Evolutionary conservation across 1,140 invertebrate species (phyloP).

Genomic region (Notospermus geniculatus): DNA sequence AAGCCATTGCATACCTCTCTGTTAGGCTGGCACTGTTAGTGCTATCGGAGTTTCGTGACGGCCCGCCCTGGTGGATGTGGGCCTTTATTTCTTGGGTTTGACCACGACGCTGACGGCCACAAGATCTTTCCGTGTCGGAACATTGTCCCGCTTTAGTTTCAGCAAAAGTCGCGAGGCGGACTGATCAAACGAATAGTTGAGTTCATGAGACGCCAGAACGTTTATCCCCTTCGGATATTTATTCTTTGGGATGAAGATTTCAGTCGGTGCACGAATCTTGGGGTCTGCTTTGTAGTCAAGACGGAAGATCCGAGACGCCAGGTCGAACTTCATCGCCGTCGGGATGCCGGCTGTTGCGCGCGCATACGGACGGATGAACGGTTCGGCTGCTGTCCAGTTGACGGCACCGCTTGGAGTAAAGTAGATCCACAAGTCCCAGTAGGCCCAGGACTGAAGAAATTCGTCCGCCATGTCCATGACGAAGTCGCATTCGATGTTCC

Average conservation of each 20-base stretch:
- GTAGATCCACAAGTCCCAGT: slow-evolving; percentile 37
- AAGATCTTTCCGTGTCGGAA: too few relatives aligned
- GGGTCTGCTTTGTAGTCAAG: slow-evolving; percentile 16
- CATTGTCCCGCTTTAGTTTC: not conserved
- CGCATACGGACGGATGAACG: slow-evolving; percentile 28
- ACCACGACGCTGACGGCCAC: too few relatives aligned
- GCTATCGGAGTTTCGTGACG: too few relatives aligned
- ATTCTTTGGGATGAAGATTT: slow-evolving; percentile 27
- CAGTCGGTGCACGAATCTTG: slow-evolving; percentile 19
- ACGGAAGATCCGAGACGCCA: slow-evolving; percentile 14
- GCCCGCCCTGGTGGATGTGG: too few relatives aligned
- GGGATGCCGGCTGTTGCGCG: slow-evolving; percentile 28
- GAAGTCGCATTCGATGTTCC: slow-evolving; percentile 28
- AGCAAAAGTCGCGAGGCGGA: not conserved
- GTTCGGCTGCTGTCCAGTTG: slow-evolving; percentile 15
- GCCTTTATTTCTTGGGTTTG: too few relatives aligned
- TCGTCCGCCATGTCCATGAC: slow-evolving; percentile 29
- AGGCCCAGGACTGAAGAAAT: slow-evolving; percentile 33
- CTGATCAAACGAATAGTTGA: too few relatives aligned
- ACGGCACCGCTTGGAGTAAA: slow-evolving; percentile 12
- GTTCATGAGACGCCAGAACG: too few relatives aligned
- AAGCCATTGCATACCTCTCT: too few relatives aligned
- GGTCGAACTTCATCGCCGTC: slow-evolving; percentile 18
- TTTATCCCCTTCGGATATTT: slow-evolving; percentile 24
- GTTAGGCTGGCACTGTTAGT: too few relatives aligned